These are phyloP conservation scores for Lipophrys pholis DNA, from an alignment of 2,113 vertebrate genomes.

Conservation along the genomic window DNA sequence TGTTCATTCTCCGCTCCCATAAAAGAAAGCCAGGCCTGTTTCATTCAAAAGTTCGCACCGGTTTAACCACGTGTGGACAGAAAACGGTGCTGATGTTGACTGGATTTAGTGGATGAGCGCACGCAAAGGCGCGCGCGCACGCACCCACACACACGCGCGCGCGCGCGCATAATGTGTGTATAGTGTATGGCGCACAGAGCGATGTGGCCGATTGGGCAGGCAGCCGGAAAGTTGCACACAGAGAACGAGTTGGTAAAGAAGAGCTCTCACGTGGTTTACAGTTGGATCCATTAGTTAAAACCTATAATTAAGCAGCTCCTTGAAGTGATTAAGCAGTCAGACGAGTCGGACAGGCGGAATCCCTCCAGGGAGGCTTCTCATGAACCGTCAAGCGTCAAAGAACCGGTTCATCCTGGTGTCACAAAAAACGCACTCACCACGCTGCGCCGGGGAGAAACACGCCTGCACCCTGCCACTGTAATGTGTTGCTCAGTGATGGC, in stretches of 20 bases:
- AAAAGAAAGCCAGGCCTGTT: slow-evolving; percentile 14
- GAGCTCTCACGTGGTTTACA: slow-evolving; percentile 15
- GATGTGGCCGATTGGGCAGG: too few species aligned
- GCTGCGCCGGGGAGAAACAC: slow-evolving; percentile 63
- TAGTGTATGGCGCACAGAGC: not conserved
- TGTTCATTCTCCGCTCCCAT: slow-evolving; percentile 10
- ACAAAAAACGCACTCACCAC: slow-evolving; percentile 67
- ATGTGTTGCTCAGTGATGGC: not conserved
- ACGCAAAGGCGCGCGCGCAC: too few species aligned
- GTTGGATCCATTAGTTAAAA: slow-evolving; percentile 46
- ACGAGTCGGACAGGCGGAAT: slow-evolving; percentile 89
- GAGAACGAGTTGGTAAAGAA: too few species aligned
- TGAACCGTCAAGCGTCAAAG: slow-evolving; percentile 85
- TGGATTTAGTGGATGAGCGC: too few species aligned
- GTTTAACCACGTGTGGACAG: slow-evolving; percentile 43
- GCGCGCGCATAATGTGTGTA: too few species aligned
- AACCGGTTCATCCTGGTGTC: slow-evolving; percentile 87
- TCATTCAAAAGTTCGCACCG: slow-evolving; percentile 37
- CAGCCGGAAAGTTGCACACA: not conserved
- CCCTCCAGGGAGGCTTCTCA: slow-evolving; percentile 79
- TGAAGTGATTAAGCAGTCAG: slow-evolving; percentile 86
- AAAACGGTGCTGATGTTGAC: too few species aligned
- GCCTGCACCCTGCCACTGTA: slow-evolving; percentile 56
- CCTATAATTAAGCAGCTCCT: slow-evolving; percentile 69
- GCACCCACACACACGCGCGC: too few species aligned